Evolutionary conservation across 35 echinoderm and acorn worm species (phyloP).

Genomic region (Apostichopus parvimensis): DNA sequence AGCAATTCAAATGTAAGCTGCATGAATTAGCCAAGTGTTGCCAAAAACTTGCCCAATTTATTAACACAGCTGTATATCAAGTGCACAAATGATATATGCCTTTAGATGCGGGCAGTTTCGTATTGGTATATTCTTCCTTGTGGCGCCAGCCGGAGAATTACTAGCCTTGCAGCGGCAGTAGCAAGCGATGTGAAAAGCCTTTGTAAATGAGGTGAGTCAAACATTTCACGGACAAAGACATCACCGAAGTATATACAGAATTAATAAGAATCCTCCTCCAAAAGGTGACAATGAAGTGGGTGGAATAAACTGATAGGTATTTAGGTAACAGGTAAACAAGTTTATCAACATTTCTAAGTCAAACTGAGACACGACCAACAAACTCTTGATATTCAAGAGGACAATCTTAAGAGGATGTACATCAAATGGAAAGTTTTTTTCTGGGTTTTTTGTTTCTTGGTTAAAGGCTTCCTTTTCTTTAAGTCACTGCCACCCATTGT

Average conservation of each 20-base stretch:
- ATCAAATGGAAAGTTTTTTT: background rate
- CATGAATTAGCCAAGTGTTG: constrained; percentile 48
- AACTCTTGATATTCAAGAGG: background rate
- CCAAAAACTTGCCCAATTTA: constrained; percentile 43
- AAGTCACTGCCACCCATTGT: too few relatives aligned
- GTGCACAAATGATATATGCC: constrained; percentile 7
- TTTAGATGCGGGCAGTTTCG: constrained; percentile 7
- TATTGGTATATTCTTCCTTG: constrained; percentile 32
- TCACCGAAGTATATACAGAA: background rate
- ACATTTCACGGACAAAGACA: background rate
- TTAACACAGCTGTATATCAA: constrained; percentile 49
- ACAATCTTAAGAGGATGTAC: background rate
- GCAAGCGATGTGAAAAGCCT: background rate
- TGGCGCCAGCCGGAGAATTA: background rate
- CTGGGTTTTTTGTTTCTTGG: too few relatives aligned
- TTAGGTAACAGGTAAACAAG: background rate
- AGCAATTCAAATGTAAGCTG: constrained; percentile 51
- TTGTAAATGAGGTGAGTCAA: background rate
- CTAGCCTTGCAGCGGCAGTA: background rate
- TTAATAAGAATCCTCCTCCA: background rate
- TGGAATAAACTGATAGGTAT: background rate
- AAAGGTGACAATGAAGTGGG: background rate
- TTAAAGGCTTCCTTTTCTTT: too few relatives aligned
- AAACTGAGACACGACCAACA: background rate
- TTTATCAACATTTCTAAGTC: background rate